Conservation (phyloP, 2,888 invertebrate genomes). For the Eustalomyia histrio region DNA sequence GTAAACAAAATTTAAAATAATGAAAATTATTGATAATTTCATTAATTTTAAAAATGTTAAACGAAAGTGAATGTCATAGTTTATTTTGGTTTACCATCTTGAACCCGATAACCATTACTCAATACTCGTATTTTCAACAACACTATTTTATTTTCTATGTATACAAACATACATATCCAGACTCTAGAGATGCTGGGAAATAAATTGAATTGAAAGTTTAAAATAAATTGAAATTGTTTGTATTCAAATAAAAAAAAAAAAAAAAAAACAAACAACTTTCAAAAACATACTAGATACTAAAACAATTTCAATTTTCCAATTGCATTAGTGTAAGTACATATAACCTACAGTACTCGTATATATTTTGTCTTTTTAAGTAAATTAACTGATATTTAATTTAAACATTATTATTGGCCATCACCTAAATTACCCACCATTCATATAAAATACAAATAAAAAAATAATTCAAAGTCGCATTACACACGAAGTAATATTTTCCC, state of each 20-base stretch:
- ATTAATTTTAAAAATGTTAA: too few relatives aligned
- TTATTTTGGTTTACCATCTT: too few relatives aligned
- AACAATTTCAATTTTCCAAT: too few relatives aligned
- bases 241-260: slow-evolving; percentile 2
- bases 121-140: too few relatives aligned
- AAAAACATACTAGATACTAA: not conserved
- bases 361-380: slow-evolving; percentile 11
- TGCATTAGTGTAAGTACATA: too few relatives aligned
- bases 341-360: too few relatives aligned
- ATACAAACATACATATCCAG: not conserved
- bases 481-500: slow-evolving; percentile 10
- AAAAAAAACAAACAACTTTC: too few relatives aligned
- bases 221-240: slow-evolving; percentile 20
- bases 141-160: too few relatives aligned
- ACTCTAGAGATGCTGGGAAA: slow-evolving; percentile 24
- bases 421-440: slow-evolving; percentile 47
- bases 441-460: slow-evolving; percentile 4
- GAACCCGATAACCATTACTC: too few relatives aligned
- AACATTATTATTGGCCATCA: slow-evolving; percentile 55
- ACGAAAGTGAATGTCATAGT: too few relatives aligned
- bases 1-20: too few relatives aligned
- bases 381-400: slow-evolving; percentile 54
- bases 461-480: slow-evolving; percentile 18
- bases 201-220: slow-evolving; percentile 33
- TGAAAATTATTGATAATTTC: too few relatives aligned